phyloP scores from a whole-genome alignment of 2,113 vertebrate genomes.

The Poeciliopsis turrubarensis region DNA sequence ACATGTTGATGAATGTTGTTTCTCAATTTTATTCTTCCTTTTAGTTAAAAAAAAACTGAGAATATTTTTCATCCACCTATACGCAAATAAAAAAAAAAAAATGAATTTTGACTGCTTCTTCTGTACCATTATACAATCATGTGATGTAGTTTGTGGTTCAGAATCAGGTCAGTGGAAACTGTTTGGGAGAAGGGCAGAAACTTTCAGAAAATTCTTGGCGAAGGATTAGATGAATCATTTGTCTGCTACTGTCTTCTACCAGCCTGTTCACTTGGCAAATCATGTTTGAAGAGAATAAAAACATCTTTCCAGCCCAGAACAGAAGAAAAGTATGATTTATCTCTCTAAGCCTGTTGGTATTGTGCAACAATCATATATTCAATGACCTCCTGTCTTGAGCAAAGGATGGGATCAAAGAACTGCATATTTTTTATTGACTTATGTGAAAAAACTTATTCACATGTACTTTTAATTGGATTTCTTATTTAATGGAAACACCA shows the following conservation, averaged over 20 bases:
- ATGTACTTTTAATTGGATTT: no score
- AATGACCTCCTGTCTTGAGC: background rate
- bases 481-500: no score
- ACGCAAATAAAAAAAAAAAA: constrained; percentile 10
- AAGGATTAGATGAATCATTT: background rate
- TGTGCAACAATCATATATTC: background rate
- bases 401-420: no score
- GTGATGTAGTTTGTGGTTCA: no score
- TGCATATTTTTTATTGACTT: no score
- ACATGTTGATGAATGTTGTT: constrained; percentile 58
- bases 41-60: constrained; percentile 21
- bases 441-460: no score
- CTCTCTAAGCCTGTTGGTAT: no score
- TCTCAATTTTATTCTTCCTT: background rate
- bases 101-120: constrained; percentile 6
- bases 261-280: background rate
- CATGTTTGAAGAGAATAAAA: background rate
- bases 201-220: constrained; percentile 1
- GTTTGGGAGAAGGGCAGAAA: background rate
- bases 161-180: background rate
- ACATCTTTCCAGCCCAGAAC: background rate
- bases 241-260: background rate
- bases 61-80: constrained; percentile 11
- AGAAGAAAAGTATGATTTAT: background rate
- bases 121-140: background rate